These are phyloP conservation scores for Trachops cirrhosus DNA, from an alignment of 2,797 vertebrate genomes.

Conservation along the genomic window DNA sequence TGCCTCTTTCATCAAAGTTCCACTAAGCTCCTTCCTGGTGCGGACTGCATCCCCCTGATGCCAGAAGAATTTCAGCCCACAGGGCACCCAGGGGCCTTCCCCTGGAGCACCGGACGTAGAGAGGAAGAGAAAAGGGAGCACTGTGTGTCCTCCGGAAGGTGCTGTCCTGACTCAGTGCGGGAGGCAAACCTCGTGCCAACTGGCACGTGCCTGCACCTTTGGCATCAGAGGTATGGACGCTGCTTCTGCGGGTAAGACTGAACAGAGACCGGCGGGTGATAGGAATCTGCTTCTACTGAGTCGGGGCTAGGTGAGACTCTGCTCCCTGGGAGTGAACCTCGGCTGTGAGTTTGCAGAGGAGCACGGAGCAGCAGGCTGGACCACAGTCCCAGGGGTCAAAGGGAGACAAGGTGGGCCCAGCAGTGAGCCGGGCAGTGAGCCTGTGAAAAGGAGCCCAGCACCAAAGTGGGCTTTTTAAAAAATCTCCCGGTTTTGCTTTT, in stretches of 20 bases:
- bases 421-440: not conserved
- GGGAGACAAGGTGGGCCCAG: not conserved
- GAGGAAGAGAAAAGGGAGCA: not conserved
- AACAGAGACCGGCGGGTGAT: not conserved
- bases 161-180: fast-evolving
- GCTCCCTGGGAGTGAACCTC: fast-evolving
- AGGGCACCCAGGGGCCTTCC: too few relatives aligned
- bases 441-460: not conserved
- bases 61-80: not conserved
- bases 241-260: not conserved
- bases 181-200: not conserved
- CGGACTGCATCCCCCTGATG: not conserved
- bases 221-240: not conserved
- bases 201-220: not conserved
- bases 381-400: not conserved
- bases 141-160: too few relatives aligned
- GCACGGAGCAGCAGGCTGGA: fast-evolving
- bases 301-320: not conserved
- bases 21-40: not conserved
- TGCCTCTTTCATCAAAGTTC: not conserved
- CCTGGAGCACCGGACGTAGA: not conserved
- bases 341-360: not conserved
- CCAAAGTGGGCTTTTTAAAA: not conserved
- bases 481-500: not conserved
- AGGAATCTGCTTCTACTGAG: not conserved